These are phyloP conservation scores for Buphagus erythrorhynchus DNA, from an alignment of 2,797 vertebrate genomes.

Conservation along the genomic window DNA sequence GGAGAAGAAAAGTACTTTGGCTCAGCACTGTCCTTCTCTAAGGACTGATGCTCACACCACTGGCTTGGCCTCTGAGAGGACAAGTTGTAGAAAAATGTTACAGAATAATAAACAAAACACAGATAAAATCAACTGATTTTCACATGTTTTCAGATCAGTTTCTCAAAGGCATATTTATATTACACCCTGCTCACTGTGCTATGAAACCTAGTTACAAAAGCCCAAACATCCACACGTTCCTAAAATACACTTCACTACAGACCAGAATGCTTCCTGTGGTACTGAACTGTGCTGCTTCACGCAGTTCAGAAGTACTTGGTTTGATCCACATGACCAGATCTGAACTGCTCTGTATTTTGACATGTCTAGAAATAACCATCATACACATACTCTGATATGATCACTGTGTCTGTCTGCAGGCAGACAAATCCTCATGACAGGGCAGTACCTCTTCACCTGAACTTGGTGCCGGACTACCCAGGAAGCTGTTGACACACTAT, in stretches of 20 bases:
- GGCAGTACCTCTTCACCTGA: fast-evolving
- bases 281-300: not conserved
- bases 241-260: fast-evolving
- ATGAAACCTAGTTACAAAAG: not conserved
- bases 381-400: fast-evolving
- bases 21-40: not conserved
- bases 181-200: not conserved
- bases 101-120: not conserved
- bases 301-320: not conserved
- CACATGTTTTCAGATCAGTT: not conserved
- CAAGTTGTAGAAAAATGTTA: not conserved
- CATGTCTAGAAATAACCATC: not conserved
- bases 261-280: not conserved
- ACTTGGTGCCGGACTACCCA: fast-evolving
- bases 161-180: not conserved
- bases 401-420: not conserved
- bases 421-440: not conserved
- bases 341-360: not conserved
- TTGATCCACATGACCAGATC: not conserved
- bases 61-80: not conserved
- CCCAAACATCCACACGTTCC: not conserved
- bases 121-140: not conserved
- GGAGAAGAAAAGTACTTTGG: not conserved
- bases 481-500: not conserved
- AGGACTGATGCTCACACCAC: fast-evolving